phyloP scores from a whole-genome alignment of 2,888 invertebrate genomes.

The Parnassius orleans region DNA sequence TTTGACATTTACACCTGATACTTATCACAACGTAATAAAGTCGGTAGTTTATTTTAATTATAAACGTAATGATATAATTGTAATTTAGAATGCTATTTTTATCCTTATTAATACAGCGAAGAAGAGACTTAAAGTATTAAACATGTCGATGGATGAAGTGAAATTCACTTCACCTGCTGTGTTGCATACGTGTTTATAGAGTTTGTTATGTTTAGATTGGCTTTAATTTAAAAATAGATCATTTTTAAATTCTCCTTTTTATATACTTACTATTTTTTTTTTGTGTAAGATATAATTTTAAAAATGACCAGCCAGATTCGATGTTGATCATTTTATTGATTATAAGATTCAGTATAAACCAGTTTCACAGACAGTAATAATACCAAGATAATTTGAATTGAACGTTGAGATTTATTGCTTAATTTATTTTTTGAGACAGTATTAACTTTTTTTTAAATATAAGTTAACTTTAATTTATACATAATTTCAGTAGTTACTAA shows the following conservation, averaged over 20 bases:
- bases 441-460: too few relatives aligned
- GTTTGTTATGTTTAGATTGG: slow-evolving; percentile 25
- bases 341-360: too few relatives aligned
- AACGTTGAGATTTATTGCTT: slow-evolving; percentile 18
- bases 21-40: slow-evolving; percentile 3
- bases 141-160: slow-evolving; percentile 34
- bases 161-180: slow-evolving; percentile 52
- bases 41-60: slow-evolving; percentile 8
- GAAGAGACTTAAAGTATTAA: slow-evolving; percentile 24
- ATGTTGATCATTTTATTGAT: too few relatives aligned
- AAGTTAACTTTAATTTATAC: too few relatives aligned
- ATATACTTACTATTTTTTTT: too few relatives aligned
- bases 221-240: slow-evolving; percentile 1
- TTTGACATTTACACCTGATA: slow-evolving; percentile 21
- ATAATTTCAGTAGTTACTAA: too few relatives aligned
- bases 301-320: too few relatives aligned
- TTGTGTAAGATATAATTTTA: too few relatives aligned
- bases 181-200: slow-evolving; percentile 39
- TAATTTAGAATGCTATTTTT: slow-evolving; percentile 13
- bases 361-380: too few relatives aligned
- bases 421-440: slow-evolving; percentile 25
- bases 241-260: too few relatives aligned
- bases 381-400: slow-evolving; percentile 1
- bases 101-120: slow-evolving; percentile 10
- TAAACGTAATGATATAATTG: slow-evolving; percentile 7